phyloP scores from a whole-genome alignment of 2,888 invertebrate genomes.

The Tenthredo mesomela region DNA sequence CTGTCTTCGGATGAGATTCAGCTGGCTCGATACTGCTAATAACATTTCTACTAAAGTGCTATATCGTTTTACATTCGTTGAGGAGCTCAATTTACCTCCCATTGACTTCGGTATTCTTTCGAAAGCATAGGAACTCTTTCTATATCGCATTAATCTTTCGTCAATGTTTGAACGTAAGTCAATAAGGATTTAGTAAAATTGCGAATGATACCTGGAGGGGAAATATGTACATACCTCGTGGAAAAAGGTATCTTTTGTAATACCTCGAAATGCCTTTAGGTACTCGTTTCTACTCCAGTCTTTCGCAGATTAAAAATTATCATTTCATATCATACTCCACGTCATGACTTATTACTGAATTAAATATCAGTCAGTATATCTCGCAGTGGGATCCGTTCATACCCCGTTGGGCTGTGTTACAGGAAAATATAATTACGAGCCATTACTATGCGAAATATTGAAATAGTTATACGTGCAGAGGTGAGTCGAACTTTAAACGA shows the following conservation, averaged over 20 bases:
- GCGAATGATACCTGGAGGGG: neutral
- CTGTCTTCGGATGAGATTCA: neutral
- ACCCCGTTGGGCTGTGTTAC: neutral
- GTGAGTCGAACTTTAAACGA: neutral
- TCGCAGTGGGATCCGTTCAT: neutral
- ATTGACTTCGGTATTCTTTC: neutral
- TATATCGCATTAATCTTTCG: constrained; percentile 34
- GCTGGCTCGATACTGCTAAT: neutral
- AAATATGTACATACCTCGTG: neutral
- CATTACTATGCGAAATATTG: constrained; percentile 20
- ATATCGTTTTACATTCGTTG: constrained; percentile 28
- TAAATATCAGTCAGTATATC: neutral
- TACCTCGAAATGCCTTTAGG: neutral
- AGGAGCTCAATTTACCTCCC: constrained; percentile 31
- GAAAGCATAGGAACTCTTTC: neutral
- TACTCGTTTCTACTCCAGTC: neutral
- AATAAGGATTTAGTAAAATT: neutral
- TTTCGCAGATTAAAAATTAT: neutral
- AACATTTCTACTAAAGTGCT: constrained; percentile 31
- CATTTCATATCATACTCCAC: neutral
- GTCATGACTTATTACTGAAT: constrained; percentile 15
- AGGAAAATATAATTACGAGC: constrained; percentile 30
- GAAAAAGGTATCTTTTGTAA: neutral
- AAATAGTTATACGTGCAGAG: neutral
- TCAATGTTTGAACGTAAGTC: constrained; percentile 32